Base-by-base conservation (phyloP, 2,888 invertebrate genomes). In the Volucella inflata region DNA sequence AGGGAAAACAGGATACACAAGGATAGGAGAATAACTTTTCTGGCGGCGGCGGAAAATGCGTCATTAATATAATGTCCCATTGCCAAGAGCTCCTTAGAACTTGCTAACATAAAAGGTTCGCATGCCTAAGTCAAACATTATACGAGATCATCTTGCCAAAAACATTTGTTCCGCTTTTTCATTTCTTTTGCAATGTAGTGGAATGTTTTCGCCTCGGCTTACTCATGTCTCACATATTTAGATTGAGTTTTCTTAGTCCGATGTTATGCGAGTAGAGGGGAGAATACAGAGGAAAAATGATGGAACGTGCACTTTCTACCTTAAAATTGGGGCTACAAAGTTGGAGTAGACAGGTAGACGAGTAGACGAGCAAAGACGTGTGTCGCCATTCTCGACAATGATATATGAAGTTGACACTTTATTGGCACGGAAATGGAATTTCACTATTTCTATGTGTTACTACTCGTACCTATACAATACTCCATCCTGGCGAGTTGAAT, bases 111-210 rank as follows among this genome's bases (percentile, higher is more conserved):
- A 64, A 77, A 71, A 77, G 67, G 71, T 81, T 72, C 80, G 67
- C 81, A 85, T 76, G 76, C 85, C 80, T 85, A 85, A 85, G 85
- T 81, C 80, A 76, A 85, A 85, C 81, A 80, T 85, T 77, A 81
- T 81, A 72, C 67, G 71, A 77, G 85, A 85, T 85, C 81, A 85
- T 81, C 85, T 81, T 85, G 85, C 85, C 85, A 85, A 72, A 71
- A 85, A 81, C 85, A 81, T 85, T 85, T 85, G 85, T 77, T 81
- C 80, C 72, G 59, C 67, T 85, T 85, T 77, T 85, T 81, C 81
- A 85, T 68, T 64, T 57, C 50, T 44, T n/a, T n/a, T 75, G 36
- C 51, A 46, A 59, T 79, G 71, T 6, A 30, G 30, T 62, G 62
- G 55, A 78, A 62, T 83, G 68, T 57, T n/a, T n/a, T 74, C 12